Base-by-base conservation (phyloP, 2,113 vertebrate genomes). In the Pomatorhinus ruficollis region DNA sequence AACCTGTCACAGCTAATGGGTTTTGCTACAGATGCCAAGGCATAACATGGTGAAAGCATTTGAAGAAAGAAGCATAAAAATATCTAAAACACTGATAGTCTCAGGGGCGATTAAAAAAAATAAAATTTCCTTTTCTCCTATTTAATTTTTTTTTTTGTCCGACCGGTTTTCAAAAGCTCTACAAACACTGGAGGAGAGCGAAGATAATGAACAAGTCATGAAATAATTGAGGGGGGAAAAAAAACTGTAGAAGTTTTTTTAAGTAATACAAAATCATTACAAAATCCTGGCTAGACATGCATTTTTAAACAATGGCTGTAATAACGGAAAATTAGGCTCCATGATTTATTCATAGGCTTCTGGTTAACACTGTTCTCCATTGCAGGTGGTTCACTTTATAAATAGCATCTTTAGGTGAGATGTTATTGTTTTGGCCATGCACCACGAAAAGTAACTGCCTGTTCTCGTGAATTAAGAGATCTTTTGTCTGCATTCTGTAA, bases 251-350 rank as follows among this genome's bases (percentile, higher is more conserved):
- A 96, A 96, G 94, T 97, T 98, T 97, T 97, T 96, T 96, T 96
- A 97, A 98, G 97, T 95, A 98, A 96, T 96, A 96, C 93, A 97
- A 95, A 98, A 97, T 97, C 97, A 97, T 98, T 98, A 97, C 93
- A 72, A 80, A 90, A 95, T 97, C 94, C 95, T 96, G 95, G 77
- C 95, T 93, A 98, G 97, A 89, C 97, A 97, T 98, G 91, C 96
- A 97, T 98, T 98, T 98, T 98, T 98, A 98, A 98, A 98, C 97
- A 97, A 98, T 74, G 96, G 92, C 95, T 97, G 90, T 98, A 95
- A 98, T 98, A 98, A 98, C 13, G 49, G 98, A 98, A 98, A 98
- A 98, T 98, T 98, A 98, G 97, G 94, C 83, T 90, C 96, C 94
- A 98, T 98, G 83, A 98, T 91, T 98, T 97, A 98, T 98, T 98